phyloP scores from a whole-genome alignment of 2,113 vertebrate species.

The Crocuta crocuta region DNA sequence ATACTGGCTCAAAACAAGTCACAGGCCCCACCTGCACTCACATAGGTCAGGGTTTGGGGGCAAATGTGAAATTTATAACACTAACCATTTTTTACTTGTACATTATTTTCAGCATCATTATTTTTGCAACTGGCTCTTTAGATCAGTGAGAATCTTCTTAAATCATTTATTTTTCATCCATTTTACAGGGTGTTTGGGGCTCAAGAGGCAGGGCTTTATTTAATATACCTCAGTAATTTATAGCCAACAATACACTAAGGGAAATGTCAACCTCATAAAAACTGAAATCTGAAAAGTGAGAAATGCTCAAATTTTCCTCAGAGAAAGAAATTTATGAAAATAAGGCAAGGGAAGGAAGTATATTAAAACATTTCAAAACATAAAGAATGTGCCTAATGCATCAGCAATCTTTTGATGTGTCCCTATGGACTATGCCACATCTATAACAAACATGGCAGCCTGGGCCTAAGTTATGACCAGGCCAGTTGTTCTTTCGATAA shows the following conservation, averaged over 20 bases:
- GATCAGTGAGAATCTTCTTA: conserved; percentile 49
- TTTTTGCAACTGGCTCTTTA: conserved; percentile 59
- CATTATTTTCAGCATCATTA: conserved; percentile 49
- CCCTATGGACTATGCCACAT: not conserved
- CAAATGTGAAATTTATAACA: conserved; percentile 40
- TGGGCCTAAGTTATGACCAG: not conserved
- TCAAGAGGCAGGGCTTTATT: conserved; percentile 57
- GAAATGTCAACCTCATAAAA: conserved; percentile 64
- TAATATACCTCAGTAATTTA: conserved; percentile 73
- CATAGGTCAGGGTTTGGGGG: not conserved
- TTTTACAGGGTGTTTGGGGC: conserved; percentile 57
- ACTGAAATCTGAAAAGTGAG: conserved; percentile 66
- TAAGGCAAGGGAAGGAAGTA: conserved; percentile 47
- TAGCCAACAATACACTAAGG: conserved; percentile 60
- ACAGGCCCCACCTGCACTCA: not conserved
- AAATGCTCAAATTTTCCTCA: conserved; percentile 63
- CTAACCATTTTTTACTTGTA: not conserved
- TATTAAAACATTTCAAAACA: conserved; percentile 68
- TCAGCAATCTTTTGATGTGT: not conserved
- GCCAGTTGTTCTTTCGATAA: not conserved
- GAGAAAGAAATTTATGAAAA: conserved; percentile 75
- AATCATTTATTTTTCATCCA: conserved; percentile 74
- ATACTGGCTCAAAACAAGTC: not conserved
- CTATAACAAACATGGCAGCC: not conserved
- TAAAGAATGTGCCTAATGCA: conserved; percentile 20